Evolutionary conservation across 2,888 invertebrate species (phyloP), one percentile per base, ranked within the genome.

Genomic region (Folsomia candida): DNA sequence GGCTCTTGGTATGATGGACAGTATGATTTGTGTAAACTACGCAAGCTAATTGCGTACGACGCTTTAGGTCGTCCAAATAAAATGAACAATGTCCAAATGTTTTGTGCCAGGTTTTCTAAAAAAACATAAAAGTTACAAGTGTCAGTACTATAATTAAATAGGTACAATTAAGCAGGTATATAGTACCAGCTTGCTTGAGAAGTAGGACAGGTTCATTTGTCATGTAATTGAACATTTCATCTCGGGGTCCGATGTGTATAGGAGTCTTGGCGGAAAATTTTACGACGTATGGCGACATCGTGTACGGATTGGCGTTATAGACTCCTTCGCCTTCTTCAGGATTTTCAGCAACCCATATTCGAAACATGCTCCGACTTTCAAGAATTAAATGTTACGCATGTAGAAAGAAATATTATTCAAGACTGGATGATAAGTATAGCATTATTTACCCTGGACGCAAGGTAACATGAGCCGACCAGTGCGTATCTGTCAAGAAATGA

Each of bases 101-200:
- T 62, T 20, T 74, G 68, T 1, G 71, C 74, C 1, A 74, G 28
- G 6, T 51, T 27, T 25, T 74, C 74, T 74, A 22, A 26, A 61
- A 54, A 4, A 14, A n/a, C 9, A 62, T 28, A 62, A 14, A 62
- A 20, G 14, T 62, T 27, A 18, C 20, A 22, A 22, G 51, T 27
- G 37, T n/a, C 54, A 6, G 22, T 26, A 28, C 9, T 27, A 22
- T 64, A 27, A 61, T n/a, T 9, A 51, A 51, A 26, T 22, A 14
- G 26, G 22, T 66, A 18, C 11, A 64, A 28, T 37, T 4, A 51
- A 64, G 24, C 14, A 54, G 9, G 22, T 20, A 65, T 9, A 60
- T 24, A n/a, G 22, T 70, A 75, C 74, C 74, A 60, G 66, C 61
- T 64, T 75, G 74, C 24, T 75, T 75, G 1, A 75, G 67, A 47